These are phyloP conservation scores for Cerastis leucographa DNA, from an alignment of 2,888 invertebrate species.

Conservation along the genomic window DNA sequence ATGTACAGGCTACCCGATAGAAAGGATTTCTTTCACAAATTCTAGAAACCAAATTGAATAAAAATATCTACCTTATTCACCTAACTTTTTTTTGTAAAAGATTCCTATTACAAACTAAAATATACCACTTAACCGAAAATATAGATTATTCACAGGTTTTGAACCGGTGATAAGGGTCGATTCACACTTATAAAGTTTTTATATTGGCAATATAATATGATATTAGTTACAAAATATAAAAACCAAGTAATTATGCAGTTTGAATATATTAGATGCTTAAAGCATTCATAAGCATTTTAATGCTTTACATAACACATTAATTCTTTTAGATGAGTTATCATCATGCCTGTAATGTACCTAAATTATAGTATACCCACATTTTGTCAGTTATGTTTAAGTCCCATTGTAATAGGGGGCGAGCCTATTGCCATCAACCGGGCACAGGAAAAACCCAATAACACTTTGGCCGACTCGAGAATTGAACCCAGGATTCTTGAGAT, in stretches of 20 bases:
- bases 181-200: conserved; percentile 22
- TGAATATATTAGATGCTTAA: background rate
- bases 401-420: too few relatives aligned
- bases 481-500: too few relatives aligned
- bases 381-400: too few relatives aligned
- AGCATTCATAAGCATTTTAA: background rate
- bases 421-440: too few relatives aligned
- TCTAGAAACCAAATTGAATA: conserved; percentile 5
- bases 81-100: conserved; percentile 28
- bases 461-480: too few relatives aligned
- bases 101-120: conserved; percentile 36
- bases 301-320: background rate
- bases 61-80: conserved; percentile 23
- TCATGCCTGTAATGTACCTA: too few relatives aligned
- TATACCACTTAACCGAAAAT: conserved; percentile 44
- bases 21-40: conserved; percentile 56
- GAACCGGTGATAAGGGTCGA: conserved; percentile 20
- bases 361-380: too few relatives aligned
- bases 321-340: background rate
- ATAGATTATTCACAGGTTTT: conserved; percentile 44
- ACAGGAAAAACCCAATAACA: too few relatives aligned
- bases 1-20: conserved; percentile 76
- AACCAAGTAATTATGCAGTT: background rate
- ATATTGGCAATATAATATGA: conserved; percentile 29
- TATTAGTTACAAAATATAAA: conserved; percentile 1